phyloP scores from a whole-genome alignment of 2,797 vertebrate species.

The Hemitrygon akajei region DNA sequence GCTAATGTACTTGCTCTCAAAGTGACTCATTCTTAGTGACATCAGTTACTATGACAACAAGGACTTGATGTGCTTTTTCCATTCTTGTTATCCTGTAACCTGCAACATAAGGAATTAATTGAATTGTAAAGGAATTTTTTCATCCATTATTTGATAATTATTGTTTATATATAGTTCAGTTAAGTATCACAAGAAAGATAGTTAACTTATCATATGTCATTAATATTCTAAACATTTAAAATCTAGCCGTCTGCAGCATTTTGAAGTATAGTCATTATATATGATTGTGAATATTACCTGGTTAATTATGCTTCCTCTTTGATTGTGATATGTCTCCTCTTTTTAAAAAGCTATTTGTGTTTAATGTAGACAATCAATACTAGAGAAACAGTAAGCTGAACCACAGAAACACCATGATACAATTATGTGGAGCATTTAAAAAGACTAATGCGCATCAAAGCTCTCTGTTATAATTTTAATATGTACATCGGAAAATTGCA shows the following conservation, averaged over 20 bases:
- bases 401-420: neutral
- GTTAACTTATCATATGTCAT: neutral
- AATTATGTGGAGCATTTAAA: neutral
- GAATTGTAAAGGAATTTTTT: constrained; percentile 31
- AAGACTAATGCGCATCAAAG: neutral
- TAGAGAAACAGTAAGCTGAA: neutral
- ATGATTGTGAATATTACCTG: neutral
- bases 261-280: neutral
- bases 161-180: constrained; percentile 13
- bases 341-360: constrained; percentile 15
- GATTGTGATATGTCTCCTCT: neutral
- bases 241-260: neutral
- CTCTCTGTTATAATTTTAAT: neutral
- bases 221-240: neutral
- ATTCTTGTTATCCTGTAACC: constrained; percentile 38
- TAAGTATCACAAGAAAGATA: neutral
- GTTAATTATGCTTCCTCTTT: neutral
- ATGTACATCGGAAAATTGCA: neutral
- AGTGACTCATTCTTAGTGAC: constrained; percentile 58
- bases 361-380: constrained; percentile 23
- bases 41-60: constrained; percentile 62
- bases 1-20: constrained; percentile 47
- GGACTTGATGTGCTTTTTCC: constrained; percentile 52
- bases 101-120: constrained; percentile 5
- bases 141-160: constrained; percentile 7